Percentiles rank a stretch among this genome's conserved stretches.
phyloP scores from a whole-genome alignment of 2,113 vertebrate genomes.

The Lathamus discolor region DNA sequence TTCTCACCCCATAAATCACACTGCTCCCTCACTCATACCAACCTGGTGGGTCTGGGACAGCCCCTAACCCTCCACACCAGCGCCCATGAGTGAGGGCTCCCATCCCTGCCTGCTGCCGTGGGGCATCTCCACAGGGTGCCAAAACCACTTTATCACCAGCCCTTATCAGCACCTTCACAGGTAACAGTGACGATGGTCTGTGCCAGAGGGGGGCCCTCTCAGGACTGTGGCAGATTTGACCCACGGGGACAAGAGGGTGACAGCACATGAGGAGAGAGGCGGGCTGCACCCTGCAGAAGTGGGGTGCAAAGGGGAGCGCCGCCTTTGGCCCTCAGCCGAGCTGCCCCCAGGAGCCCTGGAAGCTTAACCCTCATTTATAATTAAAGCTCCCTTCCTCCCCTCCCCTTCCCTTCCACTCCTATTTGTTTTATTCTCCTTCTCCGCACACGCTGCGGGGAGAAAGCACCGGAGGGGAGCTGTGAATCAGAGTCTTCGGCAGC shows the following conservation, averaged over 20 bases:
- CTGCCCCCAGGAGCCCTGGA: slow-evolving; percentile 1
- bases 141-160: background rate
- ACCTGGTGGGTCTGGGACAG: background rate
- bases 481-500: slow-evolving; percentile 63
- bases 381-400: slow-evolving; percentile 28
- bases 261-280: background rate
- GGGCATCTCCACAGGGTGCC: background rate
- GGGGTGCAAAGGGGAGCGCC: background rate
- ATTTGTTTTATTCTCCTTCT: slow-evolving; percentile 50
- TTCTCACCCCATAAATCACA: background rate
- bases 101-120: background rate
- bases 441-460: background rate
- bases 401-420: slow-evolving; percentile 33
- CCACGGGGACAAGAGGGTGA: background rate
- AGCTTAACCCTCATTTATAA: slow-evolving; percentile 64
- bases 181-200: background rate
- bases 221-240: background rate
- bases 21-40: background rate
- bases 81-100: fast-evolving
- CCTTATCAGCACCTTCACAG: background rate
- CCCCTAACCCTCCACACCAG: background rate
- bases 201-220: background rate
- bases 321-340: background rate
- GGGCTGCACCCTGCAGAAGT: background rate
- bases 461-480: slow-evolving; percentile 57